Conservation (phyloP, 2,113 vertebrate genomes). For the Saiga tatarica region DNA sequence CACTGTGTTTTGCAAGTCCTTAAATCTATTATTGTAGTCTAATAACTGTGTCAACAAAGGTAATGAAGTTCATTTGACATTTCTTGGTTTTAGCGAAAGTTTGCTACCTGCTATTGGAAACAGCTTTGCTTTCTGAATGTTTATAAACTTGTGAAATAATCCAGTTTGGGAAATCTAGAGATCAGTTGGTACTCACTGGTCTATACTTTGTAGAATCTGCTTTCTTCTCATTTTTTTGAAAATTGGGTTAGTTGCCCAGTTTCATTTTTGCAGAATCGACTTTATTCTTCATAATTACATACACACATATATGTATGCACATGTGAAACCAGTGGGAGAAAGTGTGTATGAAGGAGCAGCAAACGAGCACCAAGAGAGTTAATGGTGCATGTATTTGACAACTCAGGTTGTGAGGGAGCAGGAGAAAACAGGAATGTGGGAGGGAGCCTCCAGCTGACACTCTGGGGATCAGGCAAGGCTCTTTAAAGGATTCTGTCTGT, state of each 20-base stretch:
- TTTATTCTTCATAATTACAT: neutral
- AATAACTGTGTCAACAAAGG: neutral
- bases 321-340: neutral
- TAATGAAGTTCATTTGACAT: neutral
- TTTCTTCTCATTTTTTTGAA: neutral
- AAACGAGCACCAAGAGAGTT: neutral
- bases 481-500: neutral
- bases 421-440: neutral
- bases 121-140: neutral
- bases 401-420: neutral
- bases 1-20: neutral
- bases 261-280: neutral
- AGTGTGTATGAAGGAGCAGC: neutral
- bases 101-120: neutral
- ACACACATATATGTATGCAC: neutral
- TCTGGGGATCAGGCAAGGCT: neutral
- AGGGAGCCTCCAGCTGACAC: neutral
- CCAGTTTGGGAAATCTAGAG: neutral
- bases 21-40: neutral
- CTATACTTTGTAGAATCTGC: conserved; percentile 5
- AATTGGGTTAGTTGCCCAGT: neutral
- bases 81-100: neutral
- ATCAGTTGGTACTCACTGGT: neutral
- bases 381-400: neutral
- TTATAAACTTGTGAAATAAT: neutral